phyloP scores from a whole-genome alignment of 2,888 invertebrate genomes.

The Spatulosminthurus flaviceps region DNA sequence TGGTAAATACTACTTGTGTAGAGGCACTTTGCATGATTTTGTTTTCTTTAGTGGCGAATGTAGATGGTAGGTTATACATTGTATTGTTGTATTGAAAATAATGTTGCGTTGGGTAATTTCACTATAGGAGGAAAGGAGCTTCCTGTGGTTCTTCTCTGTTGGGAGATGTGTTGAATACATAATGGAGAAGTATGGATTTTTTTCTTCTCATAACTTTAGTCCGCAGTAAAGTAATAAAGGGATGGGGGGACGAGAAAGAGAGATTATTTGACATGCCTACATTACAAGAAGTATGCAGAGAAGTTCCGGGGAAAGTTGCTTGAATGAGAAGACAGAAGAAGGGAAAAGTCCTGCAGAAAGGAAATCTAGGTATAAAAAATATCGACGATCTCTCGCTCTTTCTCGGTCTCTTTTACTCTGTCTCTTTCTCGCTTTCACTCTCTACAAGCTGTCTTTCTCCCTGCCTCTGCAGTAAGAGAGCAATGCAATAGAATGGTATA shows the following conservation, averaged over 20 bases:
- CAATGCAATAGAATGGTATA: background rate
- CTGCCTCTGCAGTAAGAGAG: background rate
- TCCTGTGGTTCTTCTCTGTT: background rate
- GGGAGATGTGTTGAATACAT: background rate
- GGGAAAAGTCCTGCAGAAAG: background rate
- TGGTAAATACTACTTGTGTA: too few species aligned
- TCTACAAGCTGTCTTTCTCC: constrained; percentile 9
- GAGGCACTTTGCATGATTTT: too few species aligned
- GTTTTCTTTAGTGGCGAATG: too few species aligned
- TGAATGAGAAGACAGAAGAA: background rate
- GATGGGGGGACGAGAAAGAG: background rate
- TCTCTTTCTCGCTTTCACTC: constrained; percentile 4
- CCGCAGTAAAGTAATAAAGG: constrained; percentile 13
- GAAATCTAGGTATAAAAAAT: background rate
- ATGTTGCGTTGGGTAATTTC: background rate
- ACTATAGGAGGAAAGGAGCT: background rate
- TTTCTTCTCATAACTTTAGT: constrained; percentile 8
- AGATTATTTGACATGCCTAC: too few species aligned
- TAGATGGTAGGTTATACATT: too few species aligned
- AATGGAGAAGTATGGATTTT: constrained; percentile 7
- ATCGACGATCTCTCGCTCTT: background rate
- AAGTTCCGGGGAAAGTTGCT: background rate
- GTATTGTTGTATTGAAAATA: background rate
- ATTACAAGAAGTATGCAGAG: background rate
- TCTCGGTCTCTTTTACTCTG: background rate